A percentile compares a stretch with the other conserved stretches of the same genome.
Conservation (phyloP, 2,888 invertebrate genomes). For the Callimorpha dominula region DNA sequence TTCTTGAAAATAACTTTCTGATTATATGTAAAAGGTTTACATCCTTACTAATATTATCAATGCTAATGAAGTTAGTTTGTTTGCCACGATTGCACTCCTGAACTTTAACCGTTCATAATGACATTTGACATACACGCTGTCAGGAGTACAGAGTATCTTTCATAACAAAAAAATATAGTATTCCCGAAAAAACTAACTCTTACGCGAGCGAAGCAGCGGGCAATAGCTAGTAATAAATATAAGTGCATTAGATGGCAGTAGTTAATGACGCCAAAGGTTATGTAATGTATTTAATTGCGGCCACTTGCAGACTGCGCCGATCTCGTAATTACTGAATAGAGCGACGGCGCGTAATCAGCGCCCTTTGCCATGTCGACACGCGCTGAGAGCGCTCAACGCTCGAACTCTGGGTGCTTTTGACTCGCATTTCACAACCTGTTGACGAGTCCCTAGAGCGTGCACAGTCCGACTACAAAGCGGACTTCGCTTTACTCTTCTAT, state of each 20-base stretch:
- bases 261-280: slow-evolving; percentile 63
- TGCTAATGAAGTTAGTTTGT: no score
- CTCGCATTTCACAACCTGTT: slow-evolving; percentile 83
- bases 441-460: slow-evolving; percentile 75
- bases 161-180: no score
- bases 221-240: background rate
- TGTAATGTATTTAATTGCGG: slow-evolving; percentile 83
- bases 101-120: no score
- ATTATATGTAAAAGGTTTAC: background rate
- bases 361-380: slow-evolving; percentile 78
- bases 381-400: slow-evolving; percentile 73
- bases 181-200: background rate
- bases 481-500: slow-evolving; percentile 33
- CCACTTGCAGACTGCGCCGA: slow-evolving; percentile 79
- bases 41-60: no score
- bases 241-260: slow-evolving; percentile 9
- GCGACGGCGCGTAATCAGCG: slow-evolving; percentile 79
- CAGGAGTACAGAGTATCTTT: no score
- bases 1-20: background rate
- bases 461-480: slow-evolving; percentile 70
- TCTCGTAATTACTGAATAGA: slow-evolving; percentile 82
- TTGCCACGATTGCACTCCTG: no score
- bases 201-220: background rate
- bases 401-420: slow-evolving; percentile 74
- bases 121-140: no score